Base-by-base conservation (phyloP, 1,140 invertebrate species). In the Cephus cinctus region DNA sequence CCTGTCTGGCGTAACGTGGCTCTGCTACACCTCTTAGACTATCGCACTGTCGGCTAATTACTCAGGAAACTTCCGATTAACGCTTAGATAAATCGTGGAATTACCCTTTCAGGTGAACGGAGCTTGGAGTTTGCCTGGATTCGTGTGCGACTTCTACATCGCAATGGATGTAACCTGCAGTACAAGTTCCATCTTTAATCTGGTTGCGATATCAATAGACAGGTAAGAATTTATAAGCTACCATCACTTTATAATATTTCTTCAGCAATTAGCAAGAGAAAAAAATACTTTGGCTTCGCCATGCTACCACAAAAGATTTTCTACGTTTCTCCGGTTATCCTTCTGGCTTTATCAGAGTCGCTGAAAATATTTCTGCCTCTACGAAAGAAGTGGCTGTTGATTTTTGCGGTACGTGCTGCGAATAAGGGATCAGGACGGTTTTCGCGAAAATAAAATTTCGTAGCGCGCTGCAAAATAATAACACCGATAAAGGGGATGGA, bases 191-290 rank as follows among this genome's bases (percentile, higher is more conserved):
- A 99, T 99, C 71, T 94, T 98, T 78, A 98, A 93, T 81, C 84
- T 99, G 61, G 94, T 98, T 52, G 96, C 96, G 60, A 99, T 99
- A 77, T 96, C 93, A 63, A 92, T 98, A 75, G 96, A 98, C 83
- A 93, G 96, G 95, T 98, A 78, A 84, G 80, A 70, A 25, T 25
- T 25, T 31, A n/a, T n/a, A n/a, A n/a, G n/a, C n/a, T n/a, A n/a
- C n/a, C n/a, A n/a, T n/a, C n/a, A n/a, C n/a, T n/a, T n/a, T n/a
- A n/a, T n/a, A n/a, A n/a, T n/a, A n/a, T n/a, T n/a, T n/a, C n/a
- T n/a, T n/a, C n/a, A n/a, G n/a, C n/a, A n/a, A n/a, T n/a, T n/a
- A n/a, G n/a, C n/a, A n/a, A n/a, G n/a, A n/a, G n/a, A n/a, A n/a
- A n/a, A n/a, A n/a, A n/a, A n/a, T n/a, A n/a, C n/a, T n/a, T n/a